Base-by-base conservation (phyloP, 92 coral and sea anemone genomes). In the Siderastrea siderea region DNA sequence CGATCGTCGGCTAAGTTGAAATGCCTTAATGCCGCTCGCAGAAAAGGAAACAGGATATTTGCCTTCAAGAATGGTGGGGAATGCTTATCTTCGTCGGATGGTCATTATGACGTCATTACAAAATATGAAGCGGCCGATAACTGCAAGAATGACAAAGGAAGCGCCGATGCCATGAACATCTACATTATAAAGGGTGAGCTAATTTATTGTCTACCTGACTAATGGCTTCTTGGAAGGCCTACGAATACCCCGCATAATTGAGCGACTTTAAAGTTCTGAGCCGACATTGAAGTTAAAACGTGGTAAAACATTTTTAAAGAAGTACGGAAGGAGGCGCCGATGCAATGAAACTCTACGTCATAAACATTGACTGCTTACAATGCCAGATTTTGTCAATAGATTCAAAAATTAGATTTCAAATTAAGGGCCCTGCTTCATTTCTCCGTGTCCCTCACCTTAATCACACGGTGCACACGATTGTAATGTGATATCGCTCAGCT, bases 1-100 rank as follows among this genome's bases (percentile, higher is more conserved):
- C 72, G 84, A 26, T 0, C 5, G 7, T 1, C 11, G 6, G 19
- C n/a, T 6, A 12, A 17, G 15, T 0, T 19, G 13, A 79, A 79
- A 50, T 79, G 84, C 47, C 74, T 79, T 2, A 79, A 79, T 10
- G 84, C 84, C 14, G 84, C 84, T 5, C 84, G 84, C 49, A 79
- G 84, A 11, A 49, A 13, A 79, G 74, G 73, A 2, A 19, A 49
- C 19, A 79, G 13, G 26, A 26, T 65, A 7, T 79, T 79, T 43
- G 74, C 84, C 11, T 50, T 65, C 10, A 79, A 11, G 4, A 16
- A 65, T 66, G 74, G 84, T 11, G 84, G 84, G 1, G 62, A 79
- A 10, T 79, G 84, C 46, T 70, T 79, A 16, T 64, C 84, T 38
- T 38, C 61, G 7, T 1, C 63, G 12, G 74, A 6, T 2, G 57